Conservation (phyloP, 2,113 vertebrate species). For the Reinhardtius hippoglossoides region DNA sequence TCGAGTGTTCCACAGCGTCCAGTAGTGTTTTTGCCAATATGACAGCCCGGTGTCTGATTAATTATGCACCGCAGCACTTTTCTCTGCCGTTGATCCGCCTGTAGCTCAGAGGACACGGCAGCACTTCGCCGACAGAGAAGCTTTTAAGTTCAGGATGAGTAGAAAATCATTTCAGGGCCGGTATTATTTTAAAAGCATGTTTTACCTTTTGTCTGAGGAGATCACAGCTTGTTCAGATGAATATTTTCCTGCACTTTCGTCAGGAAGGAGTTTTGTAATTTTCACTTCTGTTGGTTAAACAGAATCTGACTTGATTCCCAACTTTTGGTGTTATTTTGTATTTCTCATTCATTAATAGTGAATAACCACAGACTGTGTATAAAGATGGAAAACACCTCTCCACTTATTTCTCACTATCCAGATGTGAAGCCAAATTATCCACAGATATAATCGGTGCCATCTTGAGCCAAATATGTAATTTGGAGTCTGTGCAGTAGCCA, state of each 20-base stretch:
- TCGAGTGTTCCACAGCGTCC: constrained; percentile 61
- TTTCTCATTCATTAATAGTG: too few species aligned
- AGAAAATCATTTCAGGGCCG: neutral
- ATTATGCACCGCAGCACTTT: constrained; percentile 78
- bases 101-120: constrained; percentile 31
- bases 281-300: neutral
- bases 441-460: too few species aligned
- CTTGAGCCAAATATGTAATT: too few species aligned
- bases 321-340: neutral
- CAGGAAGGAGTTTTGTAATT: neutral
- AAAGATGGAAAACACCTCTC: too few species aligned
- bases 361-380: too few species aligned
- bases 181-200: neutral
- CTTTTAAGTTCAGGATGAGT: constrained; percentile 5
- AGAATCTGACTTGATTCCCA: neutral
- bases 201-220: neutral
- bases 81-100: constrained; percentile 29
- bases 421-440: too few species aligned
- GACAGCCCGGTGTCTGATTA: constrained; percentile 62
- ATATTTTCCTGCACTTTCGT: neutral
- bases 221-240: neutral
- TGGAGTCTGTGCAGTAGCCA: too few species aligned
- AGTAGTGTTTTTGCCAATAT: constrained; percentile 62
- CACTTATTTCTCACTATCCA: too few species aligned
- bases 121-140: neutral